Conservation (phyloP, 2,888 invertebrate genomes). For the Standfussiana lucernea region DNA sequence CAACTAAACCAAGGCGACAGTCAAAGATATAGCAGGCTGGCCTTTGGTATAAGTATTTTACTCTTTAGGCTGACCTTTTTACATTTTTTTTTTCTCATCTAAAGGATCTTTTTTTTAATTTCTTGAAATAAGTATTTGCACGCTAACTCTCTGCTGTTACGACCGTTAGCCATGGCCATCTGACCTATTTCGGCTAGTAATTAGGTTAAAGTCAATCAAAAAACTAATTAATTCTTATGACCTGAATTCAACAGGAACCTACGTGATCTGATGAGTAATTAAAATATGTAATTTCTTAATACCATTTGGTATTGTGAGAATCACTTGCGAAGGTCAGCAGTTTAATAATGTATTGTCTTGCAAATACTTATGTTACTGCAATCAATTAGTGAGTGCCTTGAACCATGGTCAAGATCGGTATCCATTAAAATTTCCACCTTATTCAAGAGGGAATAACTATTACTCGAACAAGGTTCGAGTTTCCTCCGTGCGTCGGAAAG, state of each 20-base stretch:
- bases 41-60: too few relatives aligned
- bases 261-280: background rate
- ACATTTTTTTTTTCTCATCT: too few relatives aligned
- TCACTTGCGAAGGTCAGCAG: conserved; percentile 20
- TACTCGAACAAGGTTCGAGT: too few relatives aligned
- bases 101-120: too few relatives aligned
- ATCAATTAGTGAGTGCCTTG: conserved; percentile 14
- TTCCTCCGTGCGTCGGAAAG: too few relatives aligned
- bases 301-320: background rate
- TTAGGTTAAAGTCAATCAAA: background rate
- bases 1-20: background rate
- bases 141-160: too few relatives aligned
- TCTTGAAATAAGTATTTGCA: too few relatives aligned
- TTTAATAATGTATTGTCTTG: conserved; percentile 29
- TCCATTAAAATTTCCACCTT: background rate
- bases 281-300: conserved; percentile 35
- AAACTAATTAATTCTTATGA: conserved; percentile 4
- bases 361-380: conserved; percentile 7
- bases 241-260: conserved; percentile 10
- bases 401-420: background rate
- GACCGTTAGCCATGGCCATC: too few relatives aligned
- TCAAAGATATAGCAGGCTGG: too few relatives aligned
- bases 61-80: too few relatives aligned
- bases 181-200: background rate
- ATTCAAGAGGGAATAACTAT: background rate